A percentile compares a stretch with the other conserved stretches of the same genome.
phyloP scores from a whole-genome alignment of 2,797 vertebrate species.

The Fistularia commersonii region DNA sequence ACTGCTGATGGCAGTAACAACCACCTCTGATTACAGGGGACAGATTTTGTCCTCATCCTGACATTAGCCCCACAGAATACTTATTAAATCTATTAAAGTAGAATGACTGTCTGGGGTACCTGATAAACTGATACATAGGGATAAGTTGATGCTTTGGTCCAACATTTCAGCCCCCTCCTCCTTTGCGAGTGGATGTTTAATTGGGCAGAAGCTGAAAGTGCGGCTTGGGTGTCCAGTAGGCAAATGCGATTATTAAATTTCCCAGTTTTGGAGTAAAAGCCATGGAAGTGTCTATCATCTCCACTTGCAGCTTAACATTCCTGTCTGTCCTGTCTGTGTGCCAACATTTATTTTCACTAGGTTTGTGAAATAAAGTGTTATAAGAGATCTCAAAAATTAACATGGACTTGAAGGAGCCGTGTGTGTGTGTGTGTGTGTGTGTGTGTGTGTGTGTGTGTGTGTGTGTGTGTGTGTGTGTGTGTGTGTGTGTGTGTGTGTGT shows the following conservation, averaged over 20 bases:
- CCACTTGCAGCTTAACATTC: conserved; percentile 13
- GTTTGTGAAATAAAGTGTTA: not conserved
- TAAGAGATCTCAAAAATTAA: no score
- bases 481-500: not conserved
- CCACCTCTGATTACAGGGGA: conserved; percentile 8
- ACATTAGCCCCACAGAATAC: conserved; percentile 23
- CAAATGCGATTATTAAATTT: conserved; percentile 7
- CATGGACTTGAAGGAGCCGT: not conserved
- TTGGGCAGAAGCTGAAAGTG: conserved; percentile 5
- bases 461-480: conserved; percentile 2
- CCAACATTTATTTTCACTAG: conserved; percentile 25
- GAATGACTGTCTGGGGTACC: conserved; percentile 29
- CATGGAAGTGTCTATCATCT: conserved; percentile 12
- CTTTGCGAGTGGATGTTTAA: conserved; percentile 7
- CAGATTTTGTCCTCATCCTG: conserved; percentile 23
- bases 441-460: not conserved
- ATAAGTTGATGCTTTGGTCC: conserved; percentile 23
- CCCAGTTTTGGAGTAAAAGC: conserved; percentile 30
- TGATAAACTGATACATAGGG: conserved; percentile 20
- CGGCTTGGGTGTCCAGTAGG: not conserved
- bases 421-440: not conserved
- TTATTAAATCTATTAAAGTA: conserved; percentile 58
- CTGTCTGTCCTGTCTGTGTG: conserved; percentile 7
- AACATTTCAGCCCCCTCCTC: conserved; percentile 22
- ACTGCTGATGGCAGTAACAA: conserved; percentile 4